Conservation (phyloP, 2,888 invertebrate genomes). For the Tetramorium bicarinatum region DNA sequence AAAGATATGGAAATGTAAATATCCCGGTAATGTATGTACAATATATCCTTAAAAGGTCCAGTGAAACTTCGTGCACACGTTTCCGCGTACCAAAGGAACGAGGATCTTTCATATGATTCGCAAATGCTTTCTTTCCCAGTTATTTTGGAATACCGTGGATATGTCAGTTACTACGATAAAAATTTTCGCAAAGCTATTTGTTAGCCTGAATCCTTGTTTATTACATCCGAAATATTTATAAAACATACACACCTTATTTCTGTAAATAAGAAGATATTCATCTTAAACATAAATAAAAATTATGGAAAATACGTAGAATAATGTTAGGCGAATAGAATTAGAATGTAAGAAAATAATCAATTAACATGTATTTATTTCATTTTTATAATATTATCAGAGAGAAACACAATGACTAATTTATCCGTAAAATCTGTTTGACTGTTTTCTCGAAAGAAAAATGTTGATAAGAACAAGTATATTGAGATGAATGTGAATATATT, state of each 20-base stretch:
- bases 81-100: conserved; percentile 11
- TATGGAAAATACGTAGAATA: background rate
- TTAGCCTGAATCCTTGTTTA: conserved; percentile 32
- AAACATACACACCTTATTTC: background rate
- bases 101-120: conserved; percentile 2
- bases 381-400: background rate
- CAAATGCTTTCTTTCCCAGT: conserved; percentile 10
- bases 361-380: conserved; percentile 2
- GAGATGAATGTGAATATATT: background rate
- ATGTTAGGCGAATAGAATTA: background rate
- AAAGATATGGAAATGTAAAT: conserved; percentile 44
- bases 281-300: conserved; percentile 12
- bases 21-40: conserved; percentile 10
- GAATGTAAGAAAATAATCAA: background rate
- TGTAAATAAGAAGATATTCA: background rate
- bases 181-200: background rate
- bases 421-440: background rate
- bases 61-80: conserved; percentile 10
- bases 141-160: conserved; percentile 34
- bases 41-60: conserved; percentile 23
- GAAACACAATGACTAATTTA: background rate
- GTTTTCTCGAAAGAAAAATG: conserved; percentile 3
- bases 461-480: conserved; percentile 1
- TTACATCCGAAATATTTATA: conserved; percentile 21
- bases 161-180: conserved; percentile 23